Evolutionary conservation across 2,113 vertebrate species (phyloP).

Genomic region (Isichthys henryi): DNA sequence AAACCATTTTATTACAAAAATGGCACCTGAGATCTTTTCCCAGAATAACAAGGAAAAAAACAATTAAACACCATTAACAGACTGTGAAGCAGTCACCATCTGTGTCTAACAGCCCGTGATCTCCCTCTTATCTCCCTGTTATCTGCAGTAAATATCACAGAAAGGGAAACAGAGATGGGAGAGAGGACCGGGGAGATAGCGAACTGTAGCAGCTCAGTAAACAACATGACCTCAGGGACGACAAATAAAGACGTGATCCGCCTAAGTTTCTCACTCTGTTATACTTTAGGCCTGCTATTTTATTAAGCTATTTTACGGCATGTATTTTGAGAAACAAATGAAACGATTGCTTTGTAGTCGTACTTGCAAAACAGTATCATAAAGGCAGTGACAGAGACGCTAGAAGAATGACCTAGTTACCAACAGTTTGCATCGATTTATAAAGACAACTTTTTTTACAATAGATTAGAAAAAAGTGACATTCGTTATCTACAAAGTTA

Average conservation of each 20-base stretch:
- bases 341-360: not conserved
- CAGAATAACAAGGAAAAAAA: conserved; percentile 13
- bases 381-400: not conserved
- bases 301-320: not conserved
- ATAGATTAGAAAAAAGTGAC: not conserved
- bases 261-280: not conserved
- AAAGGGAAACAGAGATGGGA: not conserved
- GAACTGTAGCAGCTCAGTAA: not conserved
- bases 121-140: not conserved
- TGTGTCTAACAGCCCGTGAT: conserved; percentile 19
- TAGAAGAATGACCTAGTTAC: not conserved
- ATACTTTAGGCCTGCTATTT: not conserved
- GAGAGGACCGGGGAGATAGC: not conserved
- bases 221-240: not conserved
- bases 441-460: not conserved
- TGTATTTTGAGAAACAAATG: not conserved
- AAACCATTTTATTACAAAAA: not conserved
- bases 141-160: conserved; percentile 18
- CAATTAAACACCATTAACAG: conserved; percentile 19
- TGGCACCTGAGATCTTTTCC: not conserved
- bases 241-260: not conserved
- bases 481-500: not conserved
- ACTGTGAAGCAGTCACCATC: conserved; percentile 22
- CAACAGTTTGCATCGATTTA: not conserved
- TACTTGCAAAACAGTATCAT: not conserved